A percentile compares a stretch with the other conserved stretches of the same genome.
Evolutionary conservation across 2,797 vertebrate species (phyloP).

Genomic region (Eulemur rubriventer): DNA sequence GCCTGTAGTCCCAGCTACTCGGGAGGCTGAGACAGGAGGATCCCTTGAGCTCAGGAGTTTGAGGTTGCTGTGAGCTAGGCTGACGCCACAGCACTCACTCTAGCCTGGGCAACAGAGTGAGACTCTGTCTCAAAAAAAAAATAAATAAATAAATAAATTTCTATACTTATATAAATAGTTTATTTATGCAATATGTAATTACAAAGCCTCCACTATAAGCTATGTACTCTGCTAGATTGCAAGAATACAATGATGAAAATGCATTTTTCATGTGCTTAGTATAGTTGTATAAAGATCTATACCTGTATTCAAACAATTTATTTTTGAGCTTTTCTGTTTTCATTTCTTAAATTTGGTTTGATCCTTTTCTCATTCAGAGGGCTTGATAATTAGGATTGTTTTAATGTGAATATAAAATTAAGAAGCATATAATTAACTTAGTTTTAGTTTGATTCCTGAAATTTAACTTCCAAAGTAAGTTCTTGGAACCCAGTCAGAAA

Average conservation of each 20-base stretch:
- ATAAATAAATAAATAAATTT: too few relatives aligned
- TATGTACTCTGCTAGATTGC: not conserved
- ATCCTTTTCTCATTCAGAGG: not conserved
- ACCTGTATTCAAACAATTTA: constrained; percentile 11
- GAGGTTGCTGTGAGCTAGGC: too few relatives aligned
- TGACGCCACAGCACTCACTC: too few relatives aligned
- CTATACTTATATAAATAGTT: not conserved
- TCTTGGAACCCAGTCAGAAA: not conserved
- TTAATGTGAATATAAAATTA: not conserved
- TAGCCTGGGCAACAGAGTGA: too few relatives aligned
- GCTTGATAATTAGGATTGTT: not conserved
- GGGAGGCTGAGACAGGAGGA: too few relatives aligned
- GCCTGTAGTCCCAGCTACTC: too few relatives aligned
- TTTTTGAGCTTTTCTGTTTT: not conserved
- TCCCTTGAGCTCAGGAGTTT: too few relatives aligned
- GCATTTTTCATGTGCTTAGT: not conserved
- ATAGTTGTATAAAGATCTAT: not conserved
- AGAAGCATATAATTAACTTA: not conserved
- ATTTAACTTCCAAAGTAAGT: not conserved
- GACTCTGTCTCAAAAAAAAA: too few relatives aligned
- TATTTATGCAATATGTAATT: not conserved
- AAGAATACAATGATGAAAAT: not conserved
- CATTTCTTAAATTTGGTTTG: not conserved
- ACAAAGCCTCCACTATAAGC: not conserved
- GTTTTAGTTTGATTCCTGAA: not conserved